Conservation (phyloP, 2,888 invertebrate genomes). For the Polydrusus tereticollis region DNA sequence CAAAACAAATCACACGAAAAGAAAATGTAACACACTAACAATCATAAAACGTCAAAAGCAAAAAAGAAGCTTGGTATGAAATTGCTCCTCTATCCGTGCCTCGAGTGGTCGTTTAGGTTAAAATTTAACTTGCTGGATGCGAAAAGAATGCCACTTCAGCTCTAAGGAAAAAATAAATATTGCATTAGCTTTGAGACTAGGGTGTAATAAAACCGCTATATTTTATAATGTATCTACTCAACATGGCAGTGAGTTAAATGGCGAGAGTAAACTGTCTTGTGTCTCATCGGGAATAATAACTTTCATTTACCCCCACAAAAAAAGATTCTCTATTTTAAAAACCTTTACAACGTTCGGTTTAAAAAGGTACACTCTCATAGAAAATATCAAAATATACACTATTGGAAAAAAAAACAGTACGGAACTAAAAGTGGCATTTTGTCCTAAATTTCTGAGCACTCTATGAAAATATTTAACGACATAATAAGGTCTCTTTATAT, state of each 20-base stretch:
- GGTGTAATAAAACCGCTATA: constrained; percentile 42
- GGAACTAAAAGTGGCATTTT: no score
- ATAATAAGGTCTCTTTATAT: no score
- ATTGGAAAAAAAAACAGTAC: no score
- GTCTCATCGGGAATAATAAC: background rate
- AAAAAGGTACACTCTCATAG: no score
- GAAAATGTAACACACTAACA: constrained; percentile 31
- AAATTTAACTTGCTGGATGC: constrained; percentile 40
- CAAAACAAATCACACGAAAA: constrained; percentile 21
- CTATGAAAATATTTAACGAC: no score
- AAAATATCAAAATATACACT: no score
- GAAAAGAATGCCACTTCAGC: constrained; percentile 37
- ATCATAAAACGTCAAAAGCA: constrained; percentile 42
- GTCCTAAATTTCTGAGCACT: no score
- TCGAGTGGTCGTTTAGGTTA: constrained; percentile 46
- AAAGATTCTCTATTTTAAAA: no score
- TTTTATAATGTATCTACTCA: constrained; percentile 37
- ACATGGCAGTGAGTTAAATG: constrained; percentile 25
- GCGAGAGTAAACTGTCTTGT: background rate
- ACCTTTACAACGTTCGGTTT: no score
- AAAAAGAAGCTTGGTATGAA: constrained; percentile 31
- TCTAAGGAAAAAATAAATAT: constrained; percentile 41
- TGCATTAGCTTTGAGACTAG: constrained; percentile 31
- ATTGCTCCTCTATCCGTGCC: constrained; percentile 30
- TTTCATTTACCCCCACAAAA: no score